Evolutionary conservation across 2,113 vertebrate species (phyloP).

Genomic region (Ophthalmotilapia sp.): DNA sequence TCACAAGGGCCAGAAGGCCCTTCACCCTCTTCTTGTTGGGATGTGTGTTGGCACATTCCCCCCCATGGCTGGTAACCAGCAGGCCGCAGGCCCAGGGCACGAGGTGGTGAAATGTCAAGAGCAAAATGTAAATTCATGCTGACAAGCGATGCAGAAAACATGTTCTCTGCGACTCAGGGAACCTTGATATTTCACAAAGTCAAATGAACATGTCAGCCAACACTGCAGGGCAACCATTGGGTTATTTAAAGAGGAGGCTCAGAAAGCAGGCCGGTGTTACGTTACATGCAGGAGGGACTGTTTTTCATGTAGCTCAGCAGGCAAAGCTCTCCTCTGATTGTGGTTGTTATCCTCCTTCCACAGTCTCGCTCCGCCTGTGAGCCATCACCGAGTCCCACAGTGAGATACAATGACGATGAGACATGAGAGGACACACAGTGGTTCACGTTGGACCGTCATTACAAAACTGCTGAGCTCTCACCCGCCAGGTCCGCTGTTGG

Average conservation of each 20-base stretch:
- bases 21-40: constrained; percentile 21
- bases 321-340: constrained; percentile 22
- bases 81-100: background rate
- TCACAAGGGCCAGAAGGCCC: constrained; percentile 35
- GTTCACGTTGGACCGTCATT: background rate
- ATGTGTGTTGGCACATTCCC: constrained; percentile 47
- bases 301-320: constrained; percentile 27
- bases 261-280: constrained; percentile 40
- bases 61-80: constrained; percentile 11
- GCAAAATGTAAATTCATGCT: constrained; percentile 63
- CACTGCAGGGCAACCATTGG: constrained; percentile 48
- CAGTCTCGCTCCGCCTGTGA: constrained; percentile 8
- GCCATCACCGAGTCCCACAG: background rate
- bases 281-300: constrained; percentile 29
- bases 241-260: constrained; percentile 66
- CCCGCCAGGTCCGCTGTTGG: background rate
- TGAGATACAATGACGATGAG: background rate
- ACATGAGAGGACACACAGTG: background rate
- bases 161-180: constrained; percentile 65
- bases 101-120: constrained; percentile 61
- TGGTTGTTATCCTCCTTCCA: constrained; percentile 30
- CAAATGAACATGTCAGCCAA: constrained; percentile 64
- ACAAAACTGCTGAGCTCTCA: background rate
- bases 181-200: constrained; percentile 77
- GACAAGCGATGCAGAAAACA: constrained; percentile 71